Evolutionary conservation across 1,140 invertebrate genomes (phyloP), one percentile per base, ranked within the genome.

Genomic region (Solenopsis fugax): DNA sequence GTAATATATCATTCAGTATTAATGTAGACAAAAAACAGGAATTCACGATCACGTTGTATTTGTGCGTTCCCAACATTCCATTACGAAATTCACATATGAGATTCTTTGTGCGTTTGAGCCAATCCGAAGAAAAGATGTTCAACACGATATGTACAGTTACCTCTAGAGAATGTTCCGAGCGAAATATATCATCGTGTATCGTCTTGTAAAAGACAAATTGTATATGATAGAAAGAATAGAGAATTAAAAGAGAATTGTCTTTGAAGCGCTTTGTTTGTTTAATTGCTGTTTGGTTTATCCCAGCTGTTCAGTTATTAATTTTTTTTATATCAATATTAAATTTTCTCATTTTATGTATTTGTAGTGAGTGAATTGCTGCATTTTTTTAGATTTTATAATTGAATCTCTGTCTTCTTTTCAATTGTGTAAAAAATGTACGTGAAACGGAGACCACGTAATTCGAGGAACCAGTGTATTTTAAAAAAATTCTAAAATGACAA

Each of bases 1-100:
- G 93, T 95, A 94, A 94, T 95, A 93, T 93, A 95, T 94, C 86
- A 92, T 92, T 91, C 94, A 95, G 94, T 95, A 95, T 95, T 95
- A 93, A 93, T 77, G 91, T 93, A 91, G 89, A 90, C 69, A 89
- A 90, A 88, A 84, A 88, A 77, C 56, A 91, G 64, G 89, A 69
- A 85, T 91, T 86, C 86, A 85, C 81, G 67, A 91, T 85, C 75
- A 92, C 78, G 87, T 92, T 91, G 88, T 90, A 94, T 86, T 92
- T 88, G 90, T 92, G 81, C 90, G 90, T 90, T 82, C 18, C 90
- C 91, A 91, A 95, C 93, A 95, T 95, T 95, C 94, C 94, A 93
- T 77, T 88, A 72, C 54, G 75, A 93, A 92, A 91, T 92, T 93
- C 91, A 86, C 56, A 87, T 64, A 60, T 76, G 50, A 78, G 56